A percentile compares a stretch with the other conserved stretches of the same genome.
phyloP scores from a whole-genome alignment of 2,888 invertebrate genomes.

The Bruchidius siliquastri region DNA sequence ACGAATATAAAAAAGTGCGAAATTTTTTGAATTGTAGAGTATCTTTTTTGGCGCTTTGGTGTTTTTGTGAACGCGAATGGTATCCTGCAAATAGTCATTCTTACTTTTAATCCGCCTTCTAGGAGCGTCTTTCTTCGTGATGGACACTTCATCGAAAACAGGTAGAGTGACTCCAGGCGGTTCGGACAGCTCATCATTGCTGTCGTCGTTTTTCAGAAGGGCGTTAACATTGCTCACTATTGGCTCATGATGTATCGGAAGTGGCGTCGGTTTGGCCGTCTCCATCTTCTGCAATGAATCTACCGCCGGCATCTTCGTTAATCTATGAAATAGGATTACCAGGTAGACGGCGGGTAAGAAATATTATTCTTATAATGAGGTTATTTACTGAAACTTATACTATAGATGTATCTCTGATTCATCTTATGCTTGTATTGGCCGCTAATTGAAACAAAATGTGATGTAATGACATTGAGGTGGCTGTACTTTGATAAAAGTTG shows the following conservation, averaged over 20 bases:
- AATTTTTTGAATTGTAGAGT: no score
- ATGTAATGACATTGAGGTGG: no score
- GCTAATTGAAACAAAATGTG: no score
- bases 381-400: no score
- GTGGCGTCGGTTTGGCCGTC: background rate
- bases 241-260: conserved; percentile 21
- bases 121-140: conserved; percentile 34
- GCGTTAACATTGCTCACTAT: conserved; percentile 30
- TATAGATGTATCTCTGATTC: no score
- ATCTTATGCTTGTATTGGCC: no score
- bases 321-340: background rate
- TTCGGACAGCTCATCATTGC: conserved; percentile 41
- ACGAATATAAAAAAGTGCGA: no score
- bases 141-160: conserved; percentile 34
- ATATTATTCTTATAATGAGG: no score
- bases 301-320: background rate
- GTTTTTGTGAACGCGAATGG: no score
- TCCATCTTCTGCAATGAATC: background rate
- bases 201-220: conserved; percentile 29
- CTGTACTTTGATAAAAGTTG: no score
- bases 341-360: no score
- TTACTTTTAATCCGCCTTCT: conserved; percentile 46
- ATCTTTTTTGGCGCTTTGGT: no score
- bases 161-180: conserved; percentile 41
- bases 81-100: background rate